phyloP scores from a whole-genome alignment of 2,888 invertebrate genomes.

The Pollenia griseotomentosa region DNA sequence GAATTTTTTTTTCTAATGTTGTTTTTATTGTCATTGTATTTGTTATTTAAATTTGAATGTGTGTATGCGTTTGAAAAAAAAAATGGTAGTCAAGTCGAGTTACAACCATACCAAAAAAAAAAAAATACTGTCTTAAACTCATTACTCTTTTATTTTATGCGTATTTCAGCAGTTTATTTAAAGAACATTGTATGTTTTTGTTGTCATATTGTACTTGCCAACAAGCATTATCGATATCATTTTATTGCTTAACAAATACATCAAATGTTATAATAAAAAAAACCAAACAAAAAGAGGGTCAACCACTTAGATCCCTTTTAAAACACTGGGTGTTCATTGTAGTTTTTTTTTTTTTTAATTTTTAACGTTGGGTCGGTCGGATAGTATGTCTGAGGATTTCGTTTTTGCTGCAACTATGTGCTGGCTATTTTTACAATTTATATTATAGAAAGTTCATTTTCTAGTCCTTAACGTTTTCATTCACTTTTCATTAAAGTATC shows the following conservation, averaged over 20 bases:
- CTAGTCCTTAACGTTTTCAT: conserved; percentile 21
- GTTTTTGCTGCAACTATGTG: background rate
- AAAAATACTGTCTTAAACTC: background rate
- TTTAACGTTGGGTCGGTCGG: background rate
- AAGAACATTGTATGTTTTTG: background rate
- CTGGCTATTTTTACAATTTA: conserved; percentile 21
- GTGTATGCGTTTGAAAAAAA: conserved; percentile 18
- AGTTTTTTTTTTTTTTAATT: background rate
- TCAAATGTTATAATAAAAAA: conserved; percentile 5
- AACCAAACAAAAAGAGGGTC: conserved; percentile 25
- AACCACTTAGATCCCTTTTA: background rate
- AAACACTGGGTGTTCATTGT: background rate
- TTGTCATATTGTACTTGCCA: conserved; percentile 7
- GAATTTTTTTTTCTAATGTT: conserved; percentile 69
- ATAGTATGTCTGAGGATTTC: no score
- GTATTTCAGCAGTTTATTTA: conserved; percentile 36
- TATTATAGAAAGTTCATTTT: conserved; percentile 23
- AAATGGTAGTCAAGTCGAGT: background rate
- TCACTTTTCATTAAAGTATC: conserved; percentile 40
- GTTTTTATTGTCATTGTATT: conserved; percentile 63
- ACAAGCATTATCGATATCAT: conserved; percentile 27
- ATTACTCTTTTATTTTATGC: conserved; percentile 60
- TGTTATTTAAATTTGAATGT: conserved; percentile 74
- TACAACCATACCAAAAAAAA: background rate
- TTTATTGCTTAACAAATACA: conserved; percentile 33